Evolutionary conservation across 2,113 vertebrate species (phyloP), one percentile per base, ranked within the genome.

Genomic region (Oxygymnocypris stewartii): DNA sequence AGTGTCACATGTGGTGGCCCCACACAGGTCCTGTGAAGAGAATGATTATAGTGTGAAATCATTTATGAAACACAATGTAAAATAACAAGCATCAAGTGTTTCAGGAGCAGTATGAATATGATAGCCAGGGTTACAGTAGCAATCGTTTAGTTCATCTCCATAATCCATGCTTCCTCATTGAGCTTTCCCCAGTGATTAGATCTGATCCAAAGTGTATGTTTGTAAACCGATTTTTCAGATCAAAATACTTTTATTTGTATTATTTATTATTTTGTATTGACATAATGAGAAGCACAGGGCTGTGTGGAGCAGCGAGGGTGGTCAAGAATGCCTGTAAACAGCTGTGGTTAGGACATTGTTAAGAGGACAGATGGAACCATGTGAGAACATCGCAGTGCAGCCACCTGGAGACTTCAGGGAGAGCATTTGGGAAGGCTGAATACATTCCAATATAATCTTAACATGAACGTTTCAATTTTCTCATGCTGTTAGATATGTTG

Each of bases 1-100:
- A 0, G 98, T 99, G 94, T 99, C 98, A 11, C 98, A 99, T 65
- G 98, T 99, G 79, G 97, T 98, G 73, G 98, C 96, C 13, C 98
- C 98, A 7, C 98, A 99, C 83, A 99, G 93, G 89, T 99, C 97
- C 98, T 97, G 91, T n/a, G 4, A 49, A 90, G 83, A 85, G 6
- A 71, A 69, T 78, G 54, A 18, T 40, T 16, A 65, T 40, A 9
- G 61, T 13, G 44, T 69, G 61, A 59, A 37, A 44, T 28, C 63
- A 67, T 14, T 73, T 28, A 82, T 83, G 25, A 61, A n/a, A n/a
- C 57, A 13, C 44, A 84, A n/a, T 51, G 63, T 35, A 14, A 51
- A 44, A 37, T 16, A 54, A 40, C 18, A 40, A 40, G 49, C 65
- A 54, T 57, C 49, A 59, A 42, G 13, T 40, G 67, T 51, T 84